phyloP scores from a whole-genome alignment of 2,888 invertebrate genomes.

The Helleia helle region DNA sequence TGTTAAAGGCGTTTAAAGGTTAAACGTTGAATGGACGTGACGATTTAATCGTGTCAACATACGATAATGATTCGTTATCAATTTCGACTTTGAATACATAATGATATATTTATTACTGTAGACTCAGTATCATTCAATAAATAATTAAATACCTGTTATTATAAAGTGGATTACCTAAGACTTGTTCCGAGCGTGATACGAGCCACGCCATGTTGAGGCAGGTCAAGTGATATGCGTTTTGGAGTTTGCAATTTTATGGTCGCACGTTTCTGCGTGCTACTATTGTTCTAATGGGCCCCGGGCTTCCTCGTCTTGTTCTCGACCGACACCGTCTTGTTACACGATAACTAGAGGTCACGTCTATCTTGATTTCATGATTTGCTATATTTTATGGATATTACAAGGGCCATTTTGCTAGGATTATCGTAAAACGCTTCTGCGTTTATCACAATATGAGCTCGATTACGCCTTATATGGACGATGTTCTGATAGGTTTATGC shows the following conservation, averaged over 20 bases:
- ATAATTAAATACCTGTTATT: too few species aligned
- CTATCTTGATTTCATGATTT: conserved; percentile 54
- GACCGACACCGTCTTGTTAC: conserved; percentile 20
- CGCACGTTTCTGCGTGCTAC: conserved; percentile 59
- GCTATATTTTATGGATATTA: conserved; percentile 43
- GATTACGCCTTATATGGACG: too few species aligned
- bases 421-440: conserved; percentile 6
- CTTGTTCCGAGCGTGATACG: conserved; percentile 20
- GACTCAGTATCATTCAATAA: too few species aligned
- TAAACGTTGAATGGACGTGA: too few species aligned
- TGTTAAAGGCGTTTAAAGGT: too few species aligned
- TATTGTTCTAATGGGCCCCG: conserved; percentile 61
- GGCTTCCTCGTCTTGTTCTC: conserved; percentile 36
- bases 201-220: conserved; percentile 41
- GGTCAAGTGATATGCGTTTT: conserved; percentile 47
- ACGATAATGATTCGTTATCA: too few species aligned
- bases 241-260: conserved; percentile 54
- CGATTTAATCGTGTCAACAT: too few species aligned
- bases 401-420: conserved; percentile 25
- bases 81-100: too few species aligned
- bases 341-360: conserved; percentile 46
- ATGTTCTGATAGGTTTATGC: too few species aligned
- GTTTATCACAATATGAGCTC: conserved; percentile 21
- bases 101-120: too few species aligned
- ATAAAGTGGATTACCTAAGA: too few species aligned